Evolutionary conservation across 2,113 vertebrate genomes (phyloP), one percentile per base, ranked within the genome.

Genomic region (Phylloscopus trochilus): DNA sequence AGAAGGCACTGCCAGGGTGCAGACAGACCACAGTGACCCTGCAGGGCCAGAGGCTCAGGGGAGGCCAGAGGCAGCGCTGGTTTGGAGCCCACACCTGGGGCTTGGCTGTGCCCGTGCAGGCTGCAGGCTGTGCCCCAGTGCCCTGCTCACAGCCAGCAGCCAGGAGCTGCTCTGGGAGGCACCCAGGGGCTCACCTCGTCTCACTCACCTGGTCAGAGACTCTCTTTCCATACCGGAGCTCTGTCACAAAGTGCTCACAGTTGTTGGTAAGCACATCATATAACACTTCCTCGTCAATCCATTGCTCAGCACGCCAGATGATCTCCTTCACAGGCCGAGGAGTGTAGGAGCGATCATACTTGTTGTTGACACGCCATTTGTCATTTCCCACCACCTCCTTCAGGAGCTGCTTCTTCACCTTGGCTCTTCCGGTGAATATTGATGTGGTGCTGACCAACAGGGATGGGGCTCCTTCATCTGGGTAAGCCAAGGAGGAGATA

Each of bases 241-340:
- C 83, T 8, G 98, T 99, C 75, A 99, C 99, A 59, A 99, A 99
- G 95, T 99, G 99, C 91, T 99, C 99, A 47, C 99, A 99, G 98
- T 99, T 99, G 94, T 97, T 99, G 83, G 96, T 98, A 9, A 99
- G 84, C 76, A 99, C 78, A 90, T 99, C 98, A 24, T 99, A 99
- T 2, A 98, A 95, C 95, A 99, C 98, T 88, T 99, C 99, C 92
- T 97, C 97, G 59, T 97, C 98, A 56, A 99, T 98, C 72, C 98
- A 96, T 41, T 74, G 75, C 95, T 99, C 98, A 0, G 99, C 98
- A 4, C 90, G 94, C n/a, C 96, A 89, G 67, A 99, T 98, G 97
- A 99, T 99, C 76, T 99, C 97, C 47, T 93, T 80, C 87, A 98
- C 81, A 0, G 99, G 98, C 24, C 98, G 97, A 13, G 99, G 99